Conservation (phyloP, 2,113 vertebrate species). For the Scortum barcoo region DNA sequence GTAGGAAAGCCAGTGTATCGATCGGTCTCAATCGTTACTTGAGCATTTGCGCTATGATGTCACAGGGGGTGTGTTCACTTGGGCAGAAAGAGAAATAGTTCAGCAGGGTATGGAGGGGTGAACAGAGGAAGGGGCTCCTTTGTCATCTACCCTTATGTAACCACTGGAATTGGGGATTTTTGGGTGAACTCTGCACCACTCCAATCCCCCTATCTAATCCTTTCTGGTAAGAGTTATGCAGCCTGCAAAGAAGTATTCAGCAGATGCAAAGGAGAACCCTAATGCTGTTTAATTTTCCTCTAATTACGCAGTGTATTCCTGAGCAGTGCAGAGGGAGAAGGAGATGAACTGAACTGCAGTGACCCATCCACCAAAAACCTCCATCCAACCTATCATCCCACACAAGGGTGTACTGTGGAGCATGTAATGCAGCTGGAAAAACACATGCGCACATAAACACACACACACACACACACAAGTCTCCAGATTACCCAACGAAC, state of each 20-base stretch:
- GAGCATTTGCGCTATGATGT: constrained; percentile 33
- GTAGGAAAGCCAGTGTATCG: constrained; percentile 40
- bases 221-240: constrained; percentile 21
- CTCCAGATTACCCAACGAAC: constrained; percentile 51
- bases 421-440: constrained; percentile 68
- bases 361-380: constrained; percentile 47
- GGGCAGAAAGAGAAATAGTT: constrained; percentile 31
- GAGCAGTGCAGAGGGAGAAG: constrained; percentile 50
- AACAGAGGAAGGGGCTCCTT: neutral
- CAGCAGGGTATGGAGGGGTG: neutral
- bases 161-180: no score
- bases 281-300: constrained; percentile 26
- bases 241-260: constrained; percentile 22
- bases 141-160: constrained; percentile 58
- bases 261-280: constrained; percentile 20
- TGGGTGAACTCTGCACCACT: no score
- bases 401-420: constrained; percentile 51
- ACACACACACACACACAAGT: constrained; percentile 20
- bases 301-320: constrained; percentile 53
- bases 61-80: constrained; percentile 28
- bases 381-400: constrained; percentile 54
- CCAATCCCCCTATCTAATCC: constrained; percentile 38
- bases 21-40: constrained; percentile 47
- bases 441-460: constrained; percentile 39
- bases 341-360: constrained; percentile 58